These are phyloP conservation scores for Microplitis demolitor DNA, from an alignment of 1,140 invertebrate species.

Conservation along the genomic window DNA sequence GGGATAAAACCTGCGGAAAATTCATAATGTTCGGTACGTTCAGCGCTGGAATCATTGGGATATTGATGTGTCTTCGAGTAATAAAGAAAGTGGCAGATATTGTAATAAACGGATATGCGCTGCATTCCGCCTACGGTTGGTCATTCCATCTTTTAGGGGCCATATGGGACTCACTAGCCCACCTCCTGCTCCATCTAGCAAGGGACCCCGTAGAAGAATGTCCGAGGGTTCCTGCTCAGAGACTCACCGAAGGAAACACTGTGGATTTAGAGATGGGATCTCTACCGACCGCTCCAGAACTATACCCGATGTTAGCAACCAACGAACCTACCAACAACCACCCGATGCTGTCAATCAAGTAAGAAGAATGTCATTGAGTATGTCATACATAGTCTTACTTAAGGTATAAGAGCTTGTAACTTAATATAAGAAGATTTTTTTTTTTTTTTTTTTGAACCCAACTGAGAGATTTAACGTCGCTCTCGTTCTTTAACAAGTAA, in stretches of 20 bases:
- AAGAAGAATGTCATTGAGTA: too few relatives aligned
- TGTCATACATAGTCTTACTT: too few relatives aligned
- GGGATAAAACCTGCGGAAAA: slow-evolving; percentile 23
- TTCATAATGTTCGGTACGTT: slow-evolving; percentile 27
- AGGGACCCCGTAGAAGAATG: background rate
- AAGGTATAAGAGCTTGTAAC: too few relatives aligned
- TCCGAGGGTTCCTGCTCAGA: background rate
- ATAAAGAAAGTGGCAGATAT: slow-evolving; percentile 20
- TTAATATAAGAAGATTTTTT: too few relatives aligned
- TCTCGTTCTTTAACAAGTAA: background rate
- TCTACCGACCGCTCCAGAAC: too few relatives aligned
- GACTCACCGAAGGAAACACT: background rate
- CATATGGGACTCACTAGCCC: background rate
- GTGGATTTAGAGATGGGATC: background rate
- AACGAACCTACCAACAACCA: too few relatives aligned
- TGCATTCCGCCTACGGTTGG: slow-evolving; percentile 27
- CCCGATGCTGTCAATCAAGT: too few relatives aligned
- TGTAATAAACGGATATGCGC: slow-evolving; percentile 21
- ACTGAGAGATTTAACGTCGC: background rate
- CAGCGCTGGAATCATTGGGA: slow-evolving; percentile 7
- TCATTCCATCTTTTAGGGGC: slow-evolving; percentile 2
- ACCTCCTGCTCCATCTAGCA: background rate
- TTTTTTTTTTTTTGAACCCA: too few relatives aligned
- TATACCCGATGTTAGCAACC: too few relatives aligned
- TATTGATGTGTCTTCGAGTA: slow-evolving; percentile 1